Conservation (phyloP, 2,797 vertebrate species). For the Coreius guichenoti region DNA sequence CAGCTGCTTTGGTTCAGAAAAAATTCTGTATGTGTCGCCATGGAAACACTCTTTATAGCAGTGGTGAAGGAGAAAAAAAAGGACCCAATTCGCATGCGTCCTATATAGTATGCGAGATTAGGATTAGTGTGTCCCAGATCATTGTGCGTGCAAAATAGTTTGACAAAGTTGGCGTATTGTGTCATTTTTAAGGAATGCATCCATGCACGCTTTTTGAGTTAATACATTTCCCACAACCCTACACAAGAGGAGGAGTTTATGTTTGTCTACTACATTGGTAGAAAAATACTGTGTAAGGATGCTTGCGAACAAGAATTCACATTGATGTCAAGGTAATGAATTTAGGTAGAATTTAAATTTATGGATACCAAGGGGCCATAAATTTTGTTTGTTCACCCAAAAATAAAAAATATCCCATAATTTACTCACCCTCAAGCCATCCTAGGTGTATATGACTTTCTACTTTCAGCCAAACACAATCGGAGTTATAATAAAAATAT, state of each 20-base stretch:
- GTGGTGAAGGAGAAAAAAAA: conserved; percentile 6
- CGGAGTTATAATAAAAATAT: too few species aligned
- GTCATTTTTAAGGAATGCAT: neutral
- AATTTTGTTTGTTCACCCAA: too few species aligned
- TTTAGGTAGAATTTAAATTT: too few species aligned
- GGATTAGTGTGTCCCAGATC: conserved; percentile 44
- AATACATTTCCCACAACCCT: neutral
- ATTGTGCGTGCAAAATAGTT: neutral
- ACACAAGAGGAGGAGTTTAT: neutral
- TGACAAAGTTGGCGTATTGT: conserved; percentile 2
- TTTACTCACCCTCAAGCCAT: too few species aligned
- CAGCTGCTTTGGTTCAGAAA: conserved; percentile 46
- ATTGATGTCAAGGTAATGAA: neutral
- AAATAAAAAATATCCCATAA: too few species aligned
- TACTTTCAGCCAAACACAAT: too few species aligned
- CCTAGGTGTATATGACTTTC: too few species aligned
- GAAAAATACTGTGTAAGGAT: neutral
- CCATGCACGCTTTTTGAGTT: neutral
- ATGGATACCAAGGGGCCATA: too few species aligned
- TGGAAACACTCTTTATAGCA: conserved; percentile 13
- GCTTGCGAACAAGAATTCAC: neutral
- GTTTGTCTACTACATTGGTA: neutral
- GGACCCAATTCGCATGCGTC: conserved; percentile 24
- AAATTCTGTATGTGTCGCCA: conserved; percentile 8
- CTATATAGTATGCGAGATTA: conserved; percentile 25